A percentile compares a stretch with the other conserved stretches of the same genome.
Conservation (phyloP, 37 sponge, comb jelly and placozoan species). For the Halichondria panicea region DNA sequence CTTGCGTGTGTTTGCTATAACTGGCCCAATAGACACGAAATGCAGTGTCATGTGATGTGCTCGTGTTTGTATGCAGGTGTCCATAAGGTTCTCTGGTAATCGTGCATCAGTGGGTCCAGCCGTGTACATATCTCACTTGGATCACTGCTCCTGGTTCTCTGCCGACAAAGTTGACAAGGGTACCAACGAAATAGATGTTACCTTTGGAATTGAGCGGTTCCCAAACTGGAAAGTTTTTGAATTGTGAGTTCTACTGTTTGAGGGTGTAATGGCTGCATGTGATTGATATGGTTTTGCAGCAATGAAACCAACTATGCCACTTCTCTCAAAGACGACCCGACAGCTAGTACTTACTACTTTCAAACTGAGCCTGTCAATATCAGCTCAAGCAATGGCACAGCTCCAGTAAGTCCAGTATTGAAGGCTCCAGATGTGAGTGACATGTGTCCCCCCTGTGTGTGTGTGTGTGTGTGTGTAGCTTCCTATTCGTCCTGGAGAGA, state of each 20-base stretch:
- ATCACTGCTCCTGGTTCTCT: conserved; percentile 65
- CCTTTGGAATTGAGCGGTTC: conserved; percentile 25
- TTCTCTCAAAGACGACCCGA: conserved; percentile 1
- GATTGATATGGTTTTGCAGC: neutral
- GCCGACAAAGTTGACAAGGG: neutral
- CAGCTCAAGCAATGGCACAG: neutral
- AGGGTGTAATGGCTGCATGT: no score
- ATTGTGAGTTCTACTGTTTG: no score
- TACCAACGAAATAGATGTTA: neutral
- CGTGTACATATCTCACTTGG: conserved; percentile 41
- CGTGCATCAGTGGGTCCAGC: conserved; percentile 54
- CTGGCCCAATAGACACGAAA: no score
- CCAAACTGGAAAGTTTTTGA: conserved; percentile 46
- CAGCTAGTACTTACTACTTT: conserved; percentile 11
- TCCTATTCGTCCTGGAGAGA: conserved; percentile 32
- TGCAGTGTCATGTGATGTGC: no score
- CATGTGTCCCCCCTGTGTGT: neutral
- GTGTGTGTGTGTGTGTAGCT: neutral
- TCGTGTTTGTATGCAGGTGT: conserved; percentile 42
- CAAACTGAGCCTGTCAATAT: conserved; percentile 26
- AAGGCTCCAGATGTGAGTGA: neutral
- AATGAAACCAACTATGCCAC: conserved; percentile 15
- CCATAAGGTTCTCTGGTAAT: conserved; percentile 58
- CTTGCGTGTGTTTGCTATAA: neutral
- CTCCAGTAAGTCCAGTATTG: neutral